Base-by-base conservation (phyloP, 2,888 invertebrate species). In the Heliconius cydno region DNA sequence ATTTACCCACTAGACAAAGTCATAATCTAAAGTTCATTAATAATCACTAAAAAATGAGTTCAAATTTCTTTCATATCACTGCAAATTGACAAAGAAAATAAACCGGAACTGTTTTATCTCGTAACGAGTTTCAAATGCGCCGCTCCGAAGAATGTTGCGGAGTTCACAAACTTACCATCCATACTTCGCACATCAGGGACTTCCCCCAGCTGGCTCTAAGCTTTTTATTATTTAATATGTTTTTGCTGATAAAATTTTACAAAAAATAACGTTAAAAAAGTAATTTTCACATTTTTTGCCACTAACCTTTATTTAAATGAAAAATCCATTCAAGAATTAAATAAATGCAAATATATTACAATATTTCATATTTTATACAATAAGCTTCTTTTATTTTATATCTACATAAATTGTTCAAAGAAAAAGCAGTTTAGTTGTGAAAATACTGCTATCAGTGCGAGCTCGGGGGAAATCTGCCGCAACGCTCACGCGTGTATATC, bases 381-480 rank as follows among this genome's bases (percentile, higher is more conserved):
- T 12, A 38, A n/a, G 19, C 38, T 74, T 19, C 22, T 57, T 75
- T 68, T 73, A 77, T 76, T 73, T 77, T 34, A 28, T 65, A 28
- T 28, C 28, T 28, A 63, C 38, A 38, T 13, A 77, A 65, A 67
- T 71, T 77, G 70, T 80, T 75, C 13, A 65, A 80, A 73, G 79
- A 73, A 78, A 72, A 41, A 80, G 57, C 63, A 80, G 68, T 80
- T 81, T 81, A 76, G 76, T 81, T 78, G 79, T 74, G 81, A 78
- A 73, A 57, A 81, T 68, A 76, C 46, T 71, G 80, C 73, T 81
- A 81, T 81, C 81, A 78, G 81, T 67, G 75, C 15, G 78, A 81
- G 63, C 81, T 79, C 81, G 67, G 13, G 81, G 81, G 81, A 81
- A 81, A 81, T 81, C 81, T 81, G 79, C 79, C 78, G 74, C 77